Conservation (phyloP, 2,113 vertebrate species). For the Nematolebias whitei region DNA sequence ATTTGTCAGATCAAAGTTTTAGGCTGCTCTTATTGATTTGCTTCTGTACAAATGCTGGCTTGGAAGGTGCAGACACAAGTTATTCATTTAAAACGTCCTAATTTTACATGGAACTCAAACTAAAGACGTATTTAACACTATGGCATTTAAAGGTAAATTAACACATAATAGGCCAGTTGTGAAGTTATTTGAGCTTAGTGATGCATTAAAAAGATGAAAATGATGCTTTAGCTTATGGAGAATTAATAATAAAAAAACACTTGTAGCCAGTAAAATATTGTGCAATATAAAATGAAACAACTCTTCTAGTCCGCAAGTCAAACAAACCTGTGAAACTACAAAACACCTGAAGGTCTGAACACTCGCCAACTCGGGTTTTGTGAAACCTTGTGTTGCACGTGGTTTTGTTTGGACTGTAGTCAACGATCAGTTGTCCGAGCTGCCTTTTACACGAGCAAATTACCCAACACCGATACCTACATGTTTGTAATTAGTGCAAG, state of each 20-base stretch:
- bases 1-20: too few relatives aligned
- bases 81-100: too few relatives aligned
- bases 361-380: neutral
- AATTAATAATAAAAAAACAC: constrained; percentile 10
- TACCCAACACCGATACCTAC: constrained; percentile 7
- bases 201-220: constrained; percentile 32
- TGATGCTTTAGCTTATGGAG: constrained; percentile 8
- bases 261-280: constrained; percentile 35
- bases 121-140: constrained; percentile 50
- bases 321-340: constrained; percentile 11
- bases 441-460: neutral
- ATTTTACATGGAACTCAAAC: too few relatives aligned
- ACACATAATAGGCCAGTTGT: constrained; percentile 9
- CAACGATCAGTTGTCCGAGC: constrained; percentile 1
- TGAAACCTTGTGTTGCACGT: constrained; percentile 26
- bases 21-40: neutral
- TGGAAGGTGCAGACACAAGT: neutral
- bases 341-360: constrained; percentile 5
- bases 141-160: constrained; percentile 12
- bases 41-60: neutral
- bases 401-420: neutral
- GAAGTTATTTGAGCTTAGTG: constrained; percentile 13
- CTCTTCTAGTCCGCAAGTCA: neutral
- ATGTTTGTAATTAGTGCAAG: too few relatives aligned
- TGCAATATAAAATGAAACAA: constrained; percentile 51